phyloP scores from a whole-genome alignment of 2,888 invertebrate genomes.

The Hydrotaea cyrtoneurina region DNA sequence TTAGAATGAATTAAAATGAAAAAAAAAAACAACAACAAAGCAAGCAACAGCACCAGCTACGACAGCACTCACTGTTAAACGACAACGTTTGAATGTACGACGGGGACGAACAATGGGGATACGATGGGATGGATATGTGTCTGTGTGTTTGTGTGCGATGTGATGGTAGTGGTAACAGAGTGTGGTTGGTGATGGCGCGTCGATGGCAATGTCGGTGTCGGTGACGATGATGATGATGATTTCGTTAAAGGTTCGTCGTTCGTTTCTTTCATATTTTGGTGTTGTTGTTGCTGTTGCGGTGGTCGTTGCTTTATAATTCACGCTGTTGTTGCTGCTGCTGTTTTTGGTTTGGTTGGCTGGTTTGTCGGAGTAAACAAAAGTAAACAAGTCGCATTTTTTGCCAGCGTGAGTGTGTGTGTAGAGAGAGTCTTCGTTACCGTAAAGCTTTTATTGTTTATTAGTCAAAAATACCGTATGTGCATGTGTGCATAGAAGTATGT shows the following conservation, averaged over 20 bases:
- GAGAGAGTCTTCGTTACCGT: background rate
- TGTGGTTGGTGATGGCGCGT: constrained; percentile 8
- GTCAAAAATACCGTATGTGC: constrained; percentile 18
- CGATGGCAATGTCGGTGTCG: constrained; percentile 26
- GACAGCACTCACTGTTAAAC: background rate
- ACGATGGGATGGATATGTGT: too few relatives aligned
- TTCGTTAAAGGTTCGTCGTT: constrained; percentile 21
- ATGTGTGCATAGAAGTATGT: constrained; percentile 18
- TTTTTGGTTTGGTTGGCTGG: constrained; percentile 42
- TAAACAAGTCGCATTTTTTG: constrained; percentile 52
- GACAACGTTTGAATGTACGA: background rate
- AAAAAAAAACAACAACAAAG: constrained; percentile 44
- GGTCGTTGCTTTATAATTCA: constrained; percentile 47
- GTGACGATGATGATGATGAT: constrained; percentile 39
- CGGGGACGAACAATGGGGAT: background rate
- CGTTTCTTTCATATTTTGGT: constrained; percentile 34
- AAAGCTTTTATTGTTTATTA: constrained; percentile 40
- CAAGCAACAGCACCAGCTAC: background rate
- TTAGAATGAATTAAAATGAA: constrained; percentile 43
- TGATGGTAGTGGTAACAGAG: constrained; percentile 10
- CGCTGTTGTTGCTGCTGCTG: constrained; percentile 20
- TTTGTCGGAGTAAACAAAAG: constrained; percentile 58
- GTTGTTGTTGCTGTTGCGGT: constrained; percentile 2
- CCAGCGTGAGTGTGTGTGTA: constrained; percentile 4
- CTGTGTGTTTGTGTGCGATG: background rate